Percentiles rank a stretch among this genome's conserved stretches.
Evolutionary conservation across 2,888 invertebrate genomes (phyloP).

Genomic region (Cryptophagus acutangulus): DNA sequence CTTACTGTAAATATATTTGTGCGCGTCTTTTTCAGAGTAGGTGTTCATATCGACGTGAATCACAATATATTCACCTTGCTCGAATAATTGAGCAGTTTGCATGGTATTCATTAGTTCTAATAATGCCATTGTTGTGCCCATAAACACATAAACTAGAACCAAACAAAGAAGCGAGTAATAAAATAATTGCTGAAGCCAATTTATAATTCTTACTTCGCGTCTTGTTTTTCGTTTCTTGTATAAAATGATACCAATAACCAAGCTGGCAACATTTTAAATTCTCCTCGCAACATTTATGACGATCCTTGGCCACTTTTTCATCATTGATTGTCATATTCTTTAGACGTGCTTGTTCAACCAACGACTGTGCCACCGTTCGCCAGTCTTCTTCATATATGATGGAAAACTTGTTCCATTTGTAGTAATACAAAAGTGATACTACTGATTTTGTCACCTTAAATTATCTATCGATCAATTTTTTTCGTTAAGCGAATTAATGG

Average conservation of each 20-base stretch:
- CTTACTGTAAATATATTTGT: slow-evolving; percentile 75
- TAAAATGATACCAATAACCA: slow-evolving; percentile 77
- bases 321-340: slow-evolving; percentile 83
- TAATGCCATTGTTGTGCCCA: slow-evolving; percentile 79
- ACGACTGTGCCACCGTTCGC: slow-evolving; percentile 75
- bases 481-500: neutral
- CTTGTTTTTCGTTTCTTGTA: slow-evolving; percentile 78
- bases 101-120: slow-evolving; percentile 89
- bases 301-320: slow-evolving; percentile 64
- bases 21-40: slow-evolving; percentile 68
- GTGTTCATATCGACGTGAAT: slow-evolving; percentile 91
- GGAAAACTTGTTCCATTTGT: slow-evolving; percentile 91
- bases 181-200: neutral
- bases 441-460: slow-evolving; percentile 88
- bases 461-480: slow-evolving; percentile 19
- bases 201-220: slow-evolving; percentile 66
- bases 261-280: slow-evolving; percentile 71
- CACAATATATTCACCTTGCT: slow-evolving; percentile 91
- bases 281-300: slow-evolving; percentile 72
- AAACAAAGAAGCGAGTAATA: slow-evolving; percentile 7
- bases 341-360: slow-evolving; percentile 69
- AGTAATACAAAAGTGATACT: slow-evolving; percentile 83
- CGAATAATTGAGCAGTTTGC: slow-evolving; percentile 82
- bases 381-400: slow-evolving; percentile 79
- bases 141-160: slow-evolving; percentile 86